phyloP scores from a whole-genome alignment of 2,797 vertebrate species.

The Enteromius argenteus region DNA sequence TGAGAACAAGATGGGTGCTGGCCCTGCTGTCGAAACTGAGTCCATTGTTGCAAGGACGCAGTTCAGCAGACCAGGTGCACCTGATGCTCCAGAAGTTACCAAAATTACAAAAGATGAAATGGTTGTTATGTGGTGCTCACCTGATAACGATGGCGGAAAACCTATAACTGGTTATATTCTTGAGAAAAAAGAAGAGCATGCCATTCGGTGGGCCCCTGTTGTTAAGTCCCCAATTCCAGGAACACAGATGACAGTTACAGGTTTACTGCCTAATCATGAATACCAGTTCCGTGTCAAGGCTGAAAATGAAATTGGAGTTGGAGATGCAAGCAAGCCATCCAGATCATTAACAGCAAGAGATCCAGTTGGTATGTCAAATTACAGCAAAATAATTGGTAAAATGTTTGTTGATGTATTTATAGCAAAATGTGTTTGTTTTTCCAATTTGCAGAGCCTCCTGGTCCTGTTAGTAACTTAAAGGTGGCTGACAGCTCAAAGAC shows the following conservation, averaged over 20 bases:
- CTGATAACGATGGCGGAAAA: slow-evolving; percentile 94
- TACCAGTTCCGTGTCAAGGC: slow-evolving; percentile 98
- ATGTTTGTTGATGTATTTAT: background rate
- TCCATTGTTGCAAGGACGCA: slow-evolving; percentile 92
- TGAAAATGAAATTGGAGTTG: slow-evolving; percentile 94
- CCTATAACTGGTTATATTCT: slow-evolving; percentile 93
- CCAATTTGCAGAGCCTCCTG: slow-evolving; percentile 87
- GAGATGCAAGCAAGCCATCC: slow-evolving; percentile 92
- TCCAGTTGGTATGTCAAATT: slow-evolving; percentile 85
- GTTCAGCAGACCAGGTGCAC: slow-evolving; percentile 88
- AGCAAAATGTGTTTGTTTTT: background rate
- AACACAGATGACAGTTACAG: slow-evolving; percentile 89
- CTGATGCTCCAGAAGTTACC: slow-evolving; percentile 91
- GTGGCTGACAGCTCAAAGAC: slow-evolving; percentile 92
- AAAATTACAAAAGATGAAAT: slow-evolving; percentile 94
- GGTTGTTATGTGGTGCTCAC: slow-evolving; percentile 94
- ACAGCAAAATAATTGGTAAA: background rate
- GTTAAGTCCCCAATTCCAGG: slow-evolving; percentile 88
- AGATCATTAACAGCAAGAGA: slow-evolving; percentile 92
- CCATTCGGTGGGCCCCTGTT: slow-evolving; percentile 90
- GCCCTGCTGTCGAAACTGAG: slow-evolving; percentile 92
- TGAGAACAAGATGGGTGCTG: slow-evolving; percentile 98
- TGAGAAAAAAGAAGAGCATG: slow-evolving; percentile 93
- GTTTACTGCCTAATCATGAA: slow-evolving; percentile 92
- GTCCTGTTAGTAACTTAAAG: slow-evolving; percentile 92